Base-by-base conservation (phyloP, 37 sponge, comb jelly and placozoan genomes). In the Spongia lamella region DNA sequence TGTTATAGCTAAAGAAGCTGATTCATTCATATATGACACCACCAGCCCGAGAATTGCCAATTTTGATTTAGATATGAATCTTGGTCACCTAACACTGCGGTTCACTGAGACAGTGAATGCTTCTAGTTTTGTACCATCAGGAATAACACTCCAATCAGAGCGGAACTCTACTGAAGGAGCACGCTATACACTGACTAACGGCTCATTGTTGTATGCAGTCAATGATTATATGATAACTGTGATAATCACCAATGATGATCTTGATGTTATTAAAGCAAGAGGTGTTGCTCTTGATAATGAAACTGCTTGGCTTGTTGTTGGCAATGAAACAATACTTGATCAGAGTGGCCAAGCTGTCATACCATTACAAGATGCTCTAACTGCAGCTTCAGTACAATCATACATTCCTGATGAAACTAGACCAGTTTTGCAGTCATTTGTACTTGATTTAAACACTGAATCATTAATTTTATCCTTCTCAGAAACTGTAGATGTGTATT, bases 91-190 rank as follows among this genome's bases (percentile, higher is more conserved):
- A 70, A 78, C 30, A 19, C 79, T 95, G 47, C 38, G 47, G 37
- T 95, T 95, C 73, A 77, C 83, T 38, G 96, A 95, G 26, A 95
- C 96, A 14, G 88, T 95, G 13, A 82, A 91, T 65, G 64, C 77
- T 9, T 61, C 63, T 58, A 88, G 77, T 30, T 88, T 95, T 35
- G 64, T 79, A 60, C 81, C 89, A 38, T 71, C 84, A 39, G 90
- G 86, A 19, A 78, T 95, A 33, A 91, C 86, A 19, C 81, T 93
- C 37, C 89, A 85, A 57, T 53, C 69, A 9, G 59, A 26, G 11
- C 38, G 63, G 31, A 61, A 61, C 40, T 40, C 85, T 0, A 54
- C 53, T 15, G 35, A 47, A 33, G 27, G 34, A 22, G 56, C 53
- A 27, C 71, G 40, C 22, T 84, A 78, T 70, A 80, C 72, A 13